A percentile compares a stretch with the other conserved stretches of the same genome.
Evolutionary conservation across 2,797 vertebrate genomes (phyloP).

Genomic region (Poecilia wingei): DNA sequence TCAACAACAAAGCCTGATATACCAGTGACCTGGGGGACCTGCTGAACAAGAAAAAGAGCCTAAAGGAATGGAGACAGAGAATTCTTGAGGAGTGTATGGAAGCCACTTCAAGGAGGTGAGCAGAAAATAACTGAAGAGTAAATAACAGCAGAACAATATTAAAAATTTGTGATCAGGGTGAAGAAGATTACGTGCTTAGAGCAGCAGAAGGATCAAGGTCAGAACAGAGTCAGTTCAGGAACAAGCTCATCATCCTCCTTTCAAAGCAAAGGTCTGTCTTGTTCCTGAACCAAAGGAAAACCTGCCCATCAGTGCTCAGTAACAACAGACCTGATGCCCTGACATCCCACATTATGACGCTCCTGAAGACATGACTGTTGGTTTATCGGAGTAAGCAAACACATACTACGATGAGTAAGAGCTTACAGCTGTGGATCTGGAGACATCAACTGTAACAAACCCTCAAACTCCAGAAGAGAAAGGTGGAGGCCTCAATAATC

Average conservation of each 20-base stretch:
- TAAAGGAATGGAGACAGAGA: neutral
- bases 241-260: neutral
- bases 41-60: neutral
- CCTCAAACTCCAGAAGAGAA: no score
- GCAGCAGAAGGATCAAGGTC: neutral
- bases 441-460: neutral
- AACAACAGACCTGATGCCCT: no score
- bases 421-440: neutral
- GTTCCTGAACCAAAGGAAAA: neutral
- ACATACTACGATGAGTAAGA: no score
- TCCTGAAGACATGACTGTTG: no score
- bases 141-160: neutral
- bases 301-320: neutral
- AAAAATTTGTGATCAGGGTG: neutral
- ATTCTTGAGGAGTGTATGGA: neutral
- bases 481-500: no score
- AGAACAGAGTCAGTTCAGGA: neutral
- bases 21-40: no score
- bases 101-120: no score
- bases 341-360: no score
- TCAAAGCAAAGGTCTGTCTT: neutral
- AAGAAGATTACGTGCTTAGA: neutral
- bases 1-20: no score
- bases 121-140: neutral
- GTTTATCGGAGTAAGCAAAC: no score